Evolutionary conservation across 2,888 invertebrate genomes (phyloP).

Genomic region (Melanostoma scalare): DNA sequence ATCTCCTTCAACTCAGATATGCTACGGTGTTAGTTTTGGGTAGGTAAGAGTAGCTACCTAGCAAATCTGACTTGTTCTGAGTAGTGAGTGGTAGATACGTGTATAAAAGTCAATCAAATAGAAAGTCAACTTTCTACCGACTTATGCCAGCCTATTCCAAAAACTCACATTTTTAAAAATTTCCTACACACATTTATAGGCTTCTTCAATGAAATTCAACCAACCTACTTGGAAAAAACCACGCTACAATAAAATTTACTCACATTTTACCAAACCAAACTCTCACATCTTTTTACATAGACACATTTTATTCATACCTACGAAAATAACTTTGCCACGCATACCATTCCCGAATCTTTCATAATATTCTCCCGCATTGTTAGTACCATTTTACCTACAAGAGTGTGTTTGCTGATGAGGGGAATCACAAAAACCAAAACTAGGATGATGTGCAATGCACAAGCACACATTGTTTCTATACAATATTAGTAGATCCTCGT

Average conservation of each 20-base stretch:
- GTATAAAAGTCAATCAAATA: too few relatives aligned
- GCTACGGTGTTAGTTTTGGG: too few relatives aligned
- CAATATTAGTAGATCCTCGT: not conserved
- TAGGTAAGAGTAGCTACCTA: too few relatives aligned
- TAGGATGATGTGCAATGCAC: slow-evolving; percentile 51
- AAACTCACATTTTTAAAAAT: slow-evolving; percentile 68
- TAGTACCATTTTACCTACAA: not conserved
- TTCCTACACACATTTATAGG: slow-evolving; percentile 12
- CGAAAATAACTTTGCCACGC: slow-evolving; percentile 58
- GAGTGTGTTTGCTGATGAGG: slow-evolving; percentile 59
- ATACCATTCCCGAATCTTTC: slow-evolving; percentile 52
- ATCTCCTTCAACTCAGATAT: too few relatives aligned
- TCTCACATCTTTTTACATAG: slow-evolving; percentile 52
- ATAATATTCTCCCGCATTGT: slow-evolving; percentile 15
- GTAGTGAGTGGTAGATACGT: too few relatives aligned
- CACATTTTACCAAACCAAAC: slow-evolving; percentile 15
- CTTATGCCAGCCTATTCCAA: slow-evolving; percentile 62
- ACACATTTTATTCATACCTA: slow-evolving; percentile 39
- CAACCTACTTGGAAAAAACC: not conserved
- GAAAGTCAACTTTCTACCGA: not conserved
- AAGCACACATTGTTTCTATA: slow-evolving; percentile 44
- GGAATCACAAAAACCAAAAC: slow-evolving; percentile 51
- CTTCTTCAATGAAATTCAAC: slow-evolving; percentile 1
- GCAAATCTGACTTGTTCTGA: too few relatives aligned
- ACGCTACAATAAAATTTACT: slow-evolving; percentile 23